Base-by-base conservation (phyloP, 1,140 invertebrate genomes). In the Lethocerus indicus region DNA sequence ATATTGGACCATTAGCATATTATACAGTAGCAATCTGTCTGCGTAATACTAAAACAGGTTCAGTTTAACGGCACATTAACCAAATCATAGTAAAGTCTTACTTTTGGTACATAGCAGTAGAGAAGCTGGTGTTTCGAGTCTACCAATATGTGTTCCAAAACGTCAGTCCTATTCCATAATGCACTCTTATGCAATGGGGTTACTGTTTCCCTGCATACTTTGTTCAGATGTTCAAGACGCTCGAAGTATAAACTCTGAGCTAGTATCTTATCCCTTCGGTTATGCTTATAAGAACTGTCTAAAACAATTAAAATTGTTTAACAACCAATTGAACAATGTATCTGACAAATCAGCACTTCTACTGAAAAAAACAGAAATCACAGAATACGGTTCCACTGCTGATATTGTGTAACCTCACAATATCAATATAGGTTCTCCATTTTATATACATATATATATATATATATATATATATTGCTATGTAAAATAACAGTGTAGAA, bases 81-180 rank as follows among this genome's bases (percentile, higher is more conserved):
- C 14, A 29, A 9, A 21, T 39, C 3, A n/a, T 7, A 16, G 62
- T 63, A 59, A 54, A 56, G 39, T 60, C 65, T 68, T 69, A 86
- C 84, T 75, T 93, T 93, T 47, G 90, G 88, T 43, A 93, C 87
- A 65, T 91, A 91, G 63, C 90, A 93, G 61, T 92, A 93, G 0
- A 93, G 67, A 2, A 91, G 64, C 59, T 83, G 80, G 58, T 87
- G 80, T 43, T 76, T 71, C 57, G 82, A 79, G 61, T 90, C 83
- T 16, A 89, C 77, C 49, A 89, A 67, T 62, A 89, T 74, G 62
- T 87, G 83, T 57, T 76, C 72, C 56, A 83, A 49, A 23, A 60
- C 47, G 37, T 59, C 53, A 27, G 41, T 55, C 23, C 60, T 53
- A 18, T 55, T 45, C 9, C 52, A 27, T 9, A 56, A 40, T n/a